Evolutionary conservation across 2,888 invertebrate species (phyloP), one percentile per base, ranked within the genome.

Genomic region (Synanthedon myopaeformis): DNA sequence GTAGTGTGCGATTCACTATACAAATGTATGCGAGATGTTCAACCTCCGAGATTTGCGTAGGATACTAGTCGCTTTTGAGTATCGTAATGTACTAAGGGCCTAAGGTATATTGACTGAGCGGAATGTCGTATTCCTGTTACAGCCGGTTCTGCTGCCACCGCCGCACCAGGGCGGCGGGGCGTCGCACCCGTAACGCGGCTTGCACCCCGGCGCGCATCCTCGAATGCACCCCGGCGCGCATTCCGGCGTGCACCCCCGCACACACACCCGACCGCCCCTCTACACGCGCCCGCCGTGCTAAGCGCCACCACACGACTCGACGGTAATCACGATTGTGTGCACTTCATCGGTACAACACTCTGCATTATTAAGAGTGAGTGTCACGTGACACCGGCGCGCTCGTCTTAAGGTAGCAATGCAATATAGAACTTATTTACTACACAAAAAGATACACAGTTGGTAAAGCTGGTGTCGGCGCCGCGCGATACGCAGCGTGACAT

Each of bases 141-240:
- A 77, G 75, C 74, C 70, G 56, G 75, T 78, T 62, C 69, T 82
- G 57, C 64, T 81, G 61, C 75, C 76, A 57, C 75, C 74, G 52
- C 63, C 61, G 58, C 76, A 76, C 69, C 70, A 63, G 55, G 57
- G 70, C 67, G 76, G 77, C 64, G 49, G 53, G 60, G 60, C 61
- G 58, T 56, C 65, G 61, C 78, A 75, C 70, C 76, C 76, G 61
- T 76, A 76, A 67, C 71, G 67, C 55, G 53, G 57, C 55, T 57
- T 54, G 55, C 54, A 58, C 58, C 51, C 59, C 54, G 35, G 17
- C 64, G 56, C 61, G 51, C 55, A 41, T 55, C 60, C 57, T 55
- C 55, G 59, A 56, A 54, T 59, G 55, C 54, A 51, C 59, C 57
- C 56, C 54, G 61, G 41, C 57, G 57, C 57, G 57, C 65, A 55